Evolutionary conservation across 53 echinoderm and acorn worm species (phyloP).

Genomic region (Echinarachnius parma): DNA sequence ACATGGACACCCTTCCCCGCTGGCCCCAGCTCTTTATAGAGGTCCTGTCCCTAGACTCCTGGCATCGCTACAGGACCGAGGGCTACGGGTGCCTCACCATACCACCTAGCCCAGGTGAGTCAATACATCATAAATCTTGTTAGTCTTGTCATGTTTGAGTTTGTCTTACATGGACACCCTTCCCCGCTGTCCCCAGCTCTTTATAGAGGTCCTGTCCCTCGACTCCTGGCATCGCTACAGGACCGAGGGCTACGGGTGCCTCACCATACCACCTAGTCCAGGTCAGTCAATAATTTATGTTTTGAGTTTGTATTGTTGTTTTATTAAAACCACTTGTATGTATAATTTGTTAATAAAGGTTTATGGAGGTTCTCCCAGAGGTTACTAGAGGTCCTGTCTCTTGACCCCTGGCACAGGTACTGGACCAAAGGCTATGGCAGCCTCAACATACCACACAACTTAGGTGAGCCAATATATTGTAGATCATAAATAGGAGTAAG

Average conservation of each 20-base stretch:
- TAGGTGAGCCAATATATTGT: constrained; percentile 78
- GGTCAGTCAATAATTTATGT: too few species aligned
- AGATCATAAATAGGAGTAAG: too few species aligned
- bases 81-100: constrained; percentile 91
- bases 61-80: constrained; percentile 95
- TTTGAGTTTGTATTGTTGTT: too few species aligned
- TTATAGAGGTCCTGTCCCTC: constrained; percentile 90
- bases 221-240: constrained; percentile 95
- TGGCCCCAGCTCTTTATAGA: constrained; percentile 98
- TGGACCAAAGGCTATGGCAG: constrained; percentile 96
- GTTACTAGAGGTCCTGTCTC: constrained; percentile 92
- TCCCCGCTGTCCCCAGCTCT: constrained; percentile 91
- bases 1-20: constrained; percentile 55
- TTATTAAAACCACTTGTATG: too few species aligned
- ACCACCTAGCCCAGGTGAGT: constrained; percentile 80
- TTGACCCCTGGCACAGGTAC: constrained; percentile 94
- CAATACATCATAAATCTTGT: too few species aligned
- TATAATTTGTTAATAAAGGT: too few species aligned
- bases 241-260: constrained; percentile 94
- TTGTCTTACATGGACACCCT: too few species aligned
- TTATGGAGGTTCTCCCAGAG: too few species aligned
- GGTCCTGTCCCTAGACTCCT: constrained; percentile 89
- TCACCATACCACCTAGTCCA: constrained; percentile 77
- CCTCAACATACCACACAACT: constrained; percentile 71
- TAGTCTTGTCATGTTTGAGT: too few species aligned